A percentile compares a stretch with the other conserved stretches of the same genome.
Conservation (phyloP, 1,140 invertebrate species). For the Cyclargus thomasi region DNA sequence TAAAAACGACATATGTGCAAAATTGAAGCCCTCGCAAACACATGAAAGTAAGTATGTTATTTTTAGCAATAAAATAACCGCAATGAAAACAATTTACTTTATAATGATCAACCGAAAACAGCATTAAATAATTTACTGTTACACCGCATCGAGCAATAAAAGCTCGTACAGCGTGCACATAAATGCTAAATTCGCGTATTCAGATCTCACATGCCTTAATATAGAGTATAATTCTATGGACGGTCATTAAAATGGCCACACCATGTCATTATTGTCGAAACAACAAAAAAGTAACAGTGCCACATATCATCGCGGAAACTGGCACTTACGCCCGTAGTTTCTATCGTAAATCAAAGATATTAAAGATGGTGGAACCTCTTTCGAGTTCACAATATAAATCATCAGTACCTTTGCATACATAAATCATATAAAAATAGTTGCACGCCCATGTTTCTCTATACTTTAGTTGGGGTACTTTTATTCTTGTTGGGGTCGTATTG, state of each 20-base stretch:
- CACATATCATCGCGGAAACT: conserved; percentile 66
- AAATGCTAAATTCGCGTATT: conserved; percentile 38
- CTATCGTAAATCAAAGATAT: conserved; percentile 75
- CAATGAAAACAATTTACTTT: conserved; percentile 11
- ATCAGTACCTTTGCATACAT: conserved; percentile 64
- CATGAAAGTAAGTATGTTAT: conserved; percentile 1
- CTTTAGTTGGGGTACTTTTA: conserved; percentile 26
- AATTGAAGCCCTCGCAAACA: neutral
- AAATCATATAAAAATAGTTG: conserved; percentile 52
- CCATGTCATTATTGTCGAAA: conserved; percentile 65
- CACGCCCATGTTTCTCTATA: conserved; percentile 33
- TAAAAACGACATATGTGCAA: neutral
- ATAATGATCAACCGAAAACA: conserved; percentile 1
- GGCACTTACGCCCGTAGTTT: conserved; percentile 66
- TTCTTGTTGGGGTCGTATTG: conserved; percentile 27
- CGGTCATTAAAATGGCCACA: conserved; percentile 60
- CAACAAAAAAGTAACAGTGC: conserved; percentile 65
- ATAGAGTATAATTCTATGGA: conserved; percentile 28
- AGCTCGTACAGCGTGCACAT: neutral
- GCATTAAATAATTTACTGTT: conserved; percentile 2
- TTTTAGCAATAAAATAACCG: conserved; percentile 1
- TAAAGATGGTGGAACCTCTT: conserved; percentile 72
- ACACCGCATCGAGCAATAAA: neutral
- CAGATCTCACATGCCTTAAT: conserved; percentile 27
- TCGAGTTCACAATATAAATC: conserved; percentile 73